phyloP scores from a whole-genome alignment of 2,888 invertebrate species.

The Drosophila limbata region DNA sequence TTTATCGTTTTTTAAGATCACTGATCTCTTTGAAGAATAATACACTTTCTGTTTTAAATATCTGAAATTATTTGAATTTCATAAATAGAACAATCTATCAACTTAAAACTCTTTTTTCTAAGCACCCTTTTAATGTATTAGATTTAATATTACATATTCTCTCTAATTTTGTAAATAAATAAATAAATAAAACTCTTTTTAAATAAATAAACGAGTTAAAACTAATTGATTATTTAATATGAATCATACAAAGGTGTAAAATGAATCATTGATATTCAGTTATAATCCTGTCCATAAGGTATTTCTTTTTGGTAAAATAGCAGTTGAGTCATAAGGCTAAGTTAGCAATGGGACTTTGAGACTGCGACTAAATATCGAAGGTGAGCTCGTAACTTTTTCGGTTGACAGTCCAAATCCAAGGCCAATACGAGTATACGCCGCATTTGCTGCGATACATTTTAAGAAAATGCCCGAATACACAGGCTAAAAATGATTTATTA shows the following conservation, averaged over 20 bases:
- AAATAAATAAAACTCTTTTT: not conserved
- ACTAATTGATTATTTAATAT: constrained; percentile 1
- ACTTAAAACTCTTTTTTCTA: no score
- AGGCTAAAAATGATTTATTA: constrained; percentile 77
- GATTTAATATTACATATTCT: no score
- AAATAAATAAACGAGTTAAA: not conserved
- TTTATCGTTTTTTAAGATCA: no score
- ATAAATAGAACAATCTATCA: not conserved
- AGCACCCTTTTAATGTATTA: no score
- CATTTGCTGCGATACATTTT: constrained; percentile 36
- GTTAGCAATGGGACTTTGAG: constrained; percentile 23
- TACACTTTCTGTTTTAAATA: no score
- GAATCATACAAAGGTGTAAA: constrained; percentile 12
- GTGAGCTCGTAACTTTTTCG: constrained; percentile 47
- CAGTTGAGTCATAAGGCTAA: constrained; percentile 28
- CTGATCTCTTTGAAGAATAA: no score
- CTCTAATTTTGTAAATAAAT: no score
- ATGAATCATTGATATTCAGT: constrained; percentile 22
- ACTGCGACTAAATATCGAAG: constrained; percentile 10
- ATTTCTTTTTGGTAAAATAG: not conserved
- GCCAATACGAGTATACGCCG: constrained; percentile 15
- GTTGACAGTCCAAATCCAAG: constrained; percentile 58
- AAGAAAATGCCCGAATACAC: constrained; percentile 41
- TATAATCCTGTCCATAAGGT: constrained; percentile 20
- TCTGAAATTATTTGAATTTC: no score